Base-by-base conservation (phyloP, 2,797 vertebrate species). In the Cryptoblepharus egeriae region DNA sequence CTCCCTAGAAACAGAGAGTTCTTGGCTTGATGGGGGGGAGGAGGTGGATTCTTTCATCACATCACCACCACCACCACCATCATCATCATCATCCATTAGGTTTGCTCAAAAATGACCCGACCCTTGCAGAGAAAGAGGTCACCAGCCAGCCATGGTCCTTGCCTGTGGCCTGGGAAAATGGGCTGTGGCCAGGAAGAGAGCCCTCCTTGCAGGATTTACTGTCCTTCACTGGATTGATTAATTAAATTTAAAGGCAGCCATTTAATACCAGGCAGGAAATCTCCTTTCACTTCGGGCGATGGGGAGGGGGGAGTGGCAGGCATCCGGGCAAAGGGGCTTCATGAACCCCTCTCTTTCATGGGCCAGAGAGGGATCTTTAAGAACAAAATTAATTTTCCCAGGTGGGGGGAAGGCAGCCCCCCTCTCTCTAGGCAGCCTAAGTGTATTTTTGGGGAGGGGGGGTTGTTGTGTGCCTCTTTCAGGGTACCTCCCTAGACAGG, bases 251-350 rank as follows among this genome's bases (percentile, higher is more conserved):
- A 78, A 71, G 45, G 57, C 76, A 79, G 71, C 65, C 45, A 75
- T 82, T 75, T 64, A 65, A 79, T 78, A 70, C 57, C 35, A 71
- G 71, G 39, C 80, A 71, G 80, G 45, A 70, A 86, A 79, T 75
- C 57, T 70, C 42, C 24, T 71, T 75, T 45, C 30, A 71, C 76
- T 82, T 49, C 32, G 12, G 63, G n/a, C 42, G 57, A 32, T 45
- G 30, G 58, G n/a, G 67, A 35, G 57, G 32, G 64, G 22, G 10
- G 5, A 37, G 13, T n/a, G n/a, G n/a, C n/a, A n/a, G 37, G 37
- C 65, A 42, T 58, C 32, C 26, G 37, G 37, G 28, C 26, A 30
- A 30, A 32, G 6, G 42, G 12, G 6, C 12, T 81, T 72, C 45
- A 10, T 45, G 68, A 72, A 35, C 20, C 24, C 5, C n/a, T 18